phyloP scores from a whole-genome alignment of 2,888 invertebrate species.

The Aphelenchoides bicaudatus region DNA sequence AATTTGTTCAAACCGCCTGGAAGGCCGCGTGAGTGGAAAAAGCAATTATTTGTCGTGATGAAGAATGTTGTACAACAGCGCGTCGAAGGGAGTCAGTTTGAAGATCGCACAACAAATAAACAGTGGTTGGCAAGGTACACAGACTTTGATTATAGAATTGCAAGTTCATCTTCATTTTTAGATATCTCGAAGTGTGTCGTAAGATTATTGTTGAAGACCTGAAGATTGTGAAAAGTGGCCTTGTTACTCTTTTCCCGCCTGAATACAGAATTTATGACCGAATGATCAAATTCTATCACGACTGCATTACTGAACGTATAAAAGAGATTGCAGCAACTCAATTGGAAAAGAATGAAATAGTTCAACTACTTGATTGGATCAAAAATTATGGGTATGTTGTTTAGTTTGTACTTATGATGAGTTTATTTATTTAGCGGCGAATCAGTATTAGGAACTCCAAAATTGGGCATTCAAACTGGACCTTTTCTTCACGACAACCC shows the following conservation, averaged over 20 bases:
- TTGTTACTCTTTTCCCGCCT: conserved; percentile 86
- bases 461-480: conserved; percentile 69
- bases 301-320: conserved; percentile 67
- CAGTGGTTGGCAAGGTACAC: conserved; percentile 75
- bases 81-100: conserved; percentile 89
- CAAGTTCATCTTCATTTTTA: conserved; percentile 37
- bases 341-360: conserved; percentile 91
- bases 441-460: conserved; percentile 82
- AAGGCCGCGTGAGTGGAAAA: conserved; percentile 72
- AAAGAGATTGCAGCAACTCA: conserved; percentile 82
- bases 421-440: conserved; percentile 64
- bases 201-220: conserved; percentile 53
- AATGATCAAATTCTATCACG: conserved; percentile 90
- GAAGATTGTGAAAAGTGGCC: conserved; percentile 60
- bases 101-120: conserved; percentile 83
- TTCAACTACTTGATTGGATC: conserved; percentile 87
- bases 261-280: conserved; percentile 85
- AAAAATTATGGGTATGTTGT: conserved; percentile 73
- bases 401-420: conserved; percentile 9
- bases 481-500: conserved; percentile 68
- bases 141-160: not conserved
- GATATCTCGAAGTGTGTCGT: conserved; percentile 74
- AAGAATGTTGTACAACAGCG: conserved; percentile 63
- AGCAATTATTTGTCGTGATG: conserved; percentile 64
- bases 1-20: conserved; percentile 84